phyloP scores from a whole-genome alignment of 2,797 vertebrate genomes.

The Amphiprion clarkii region DNA sequence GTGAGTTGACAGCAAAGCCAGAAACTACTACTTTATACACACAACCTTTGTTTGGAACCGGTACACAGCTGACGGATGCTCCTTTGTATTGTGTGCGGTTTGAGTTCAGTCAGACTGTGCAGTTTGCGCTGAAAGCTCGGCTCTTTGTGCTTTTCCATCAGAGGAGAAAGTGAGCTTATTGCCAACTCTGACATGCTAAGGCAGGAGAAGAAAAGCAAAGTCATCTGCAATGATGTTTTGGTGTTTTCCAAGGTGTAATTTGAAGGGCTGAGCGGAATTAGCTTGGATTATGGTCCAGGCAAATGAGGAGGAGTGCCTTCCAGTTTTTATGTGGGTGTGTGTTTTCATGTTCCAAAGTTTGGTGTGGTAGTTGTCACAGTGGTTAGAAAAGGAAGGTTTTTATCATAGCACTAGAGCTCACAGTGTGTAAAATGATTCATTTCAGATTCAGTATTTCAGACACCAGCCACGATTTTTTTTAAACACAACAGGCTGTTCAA shows the following conservation, averaged over 20 bases:
- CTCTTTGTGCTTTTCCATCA: conserved; percentile 30
- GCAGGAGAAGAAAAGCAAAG: conserved; percentile 24
- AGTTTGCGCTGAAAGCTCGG: conserved; percentile 16
- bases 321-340: conserved; percentile 8
- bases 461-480: neutral
- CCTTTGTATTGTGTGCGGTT: neutral
- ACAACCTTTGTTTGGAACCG: conserved; percentile 4
- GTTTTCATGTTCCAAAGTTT: conserved; percentile 17
- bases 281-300: conserved; percentile 41
- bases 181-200: neutral
- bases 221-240: conserved; percentile 30
- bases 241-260: conserved; percentile 45
- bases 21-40: conserved; percentile 1
- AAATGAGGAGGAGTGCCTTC: conserved; percentile 38
- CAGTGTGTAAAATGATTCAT: neutral
- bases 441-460: neutral
- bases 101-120: conserved; percentile 3
- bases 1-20: conserved; percentile 65
- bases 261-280: conserved; percentile 46
- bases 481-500: neutral
- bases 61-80: conserved; percentile 15
- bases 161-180: conserved; percentile 10
- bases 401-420: conserved; percentile 1
- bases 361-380: conserved; percentile 8
- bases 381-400: neutral